Evolutionary conservation across 2,888 invertebrate species (phyloP).

Genomic region (Thysanoteuthis rhombus): DNA sequence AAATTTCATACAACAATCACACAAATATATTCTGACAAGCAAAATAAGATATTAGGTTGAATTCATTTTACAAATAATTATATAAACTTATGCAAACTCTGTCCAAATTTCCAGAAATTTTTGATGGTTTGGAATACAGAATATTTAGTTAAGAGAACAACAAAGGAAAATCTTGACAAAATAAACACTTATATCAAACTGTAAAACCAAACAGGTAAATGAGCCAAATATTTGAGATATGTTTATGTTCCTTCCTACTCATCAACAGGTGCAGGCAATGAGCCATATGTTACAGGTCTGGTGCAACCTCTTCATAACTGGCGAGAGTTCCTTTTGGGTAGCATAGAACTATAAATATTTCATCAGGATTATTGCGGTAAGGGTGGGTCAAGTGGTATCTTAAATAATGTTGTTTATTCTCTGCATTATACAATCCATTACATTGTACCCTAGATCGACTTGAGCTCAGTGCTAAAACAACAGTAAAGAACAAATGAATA

Average conservation of each 20-base stretch:
- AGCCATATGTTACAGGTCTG: background rate
- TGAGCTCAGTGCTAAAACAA: background rate
- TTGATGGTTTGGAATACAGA: background rate
- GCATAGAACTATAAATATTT: background rate
- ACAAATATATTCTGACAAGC: no score
- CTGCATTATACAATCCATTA: background rate
- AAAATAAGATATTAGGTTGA: no score
- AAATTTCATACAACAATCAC: no score
- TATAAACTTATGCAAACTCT: background rate
- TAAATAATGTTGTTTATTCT: background rate
- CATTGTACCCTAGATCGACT: background rate
- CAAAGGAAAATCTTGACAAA: background rate
- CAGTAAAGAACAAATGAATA: background rate
- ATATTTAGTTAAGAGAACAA: background rate
- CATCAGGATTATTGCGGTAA: background rate
- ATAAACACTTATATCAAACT: background rate
- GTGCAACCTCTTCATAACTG: background rate
- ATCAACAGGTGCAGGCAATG: background rate
- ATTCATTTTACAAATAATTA: no score
- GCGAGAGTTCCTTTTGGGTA: background rate
- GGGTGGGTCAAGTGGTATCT: background rate
- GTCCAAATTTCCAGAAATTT: background rate
- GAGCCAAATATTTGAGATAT: background rate
- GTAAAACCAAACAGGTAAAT: background rate
- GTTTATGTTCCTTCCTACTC: background rate